Conservation (phyloP, 2,888 invertebrate genomes). For the Gerosis bhagava region DNA sequence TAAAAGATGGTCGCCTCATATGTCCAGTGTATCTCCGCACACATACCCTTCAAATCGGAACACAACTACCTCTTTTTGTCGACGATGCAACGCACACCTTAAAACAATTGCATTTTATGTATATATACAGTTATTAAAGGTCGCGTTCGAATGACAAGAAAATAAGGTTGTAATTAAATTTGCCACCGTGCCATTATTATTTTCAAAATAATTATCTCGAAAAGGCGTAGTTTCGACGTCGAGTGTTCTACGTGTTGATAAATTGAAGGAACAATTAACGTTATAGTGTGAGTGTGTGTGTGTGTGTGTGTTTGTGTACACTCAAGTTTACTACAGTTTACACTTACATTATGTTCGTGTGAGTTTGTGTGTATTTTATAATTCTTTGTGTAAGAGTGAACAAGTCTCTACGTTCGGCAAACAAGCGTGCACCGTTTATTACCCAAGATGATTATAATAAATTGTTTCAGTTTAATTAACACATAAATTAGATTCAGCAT, state of each 20-base stretch:
- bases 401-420: constrained; percentile 38
- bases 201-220: constrained; percentile 48
- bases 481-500: constrained; percentile 50
- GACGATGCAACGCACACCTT: constrained; percentile 1
- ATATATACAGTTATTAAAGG: constrained; percentile 38
- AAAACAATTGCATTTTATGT: constrained; percentile 39
- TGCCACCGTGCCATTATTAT: constrained; percentile 43
- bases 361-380: constrained; percentile 32
- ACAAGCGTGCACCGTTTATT: constrained; percentile 46
- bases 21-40: too few species aligned
- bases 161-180: constrained; percentile 57
- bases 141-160: constrained; percentile 52
- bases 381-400: constrained; percentile 17
- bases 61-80: neutral
- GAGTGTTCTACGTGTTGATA: constrained; percentile 43
- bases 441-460: constrained; percentile 7
- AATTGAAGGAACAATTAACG: constrained; percentile 61
- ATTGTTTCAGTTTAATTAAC: constrained; percentile 48
- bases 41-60: too few species aligned
- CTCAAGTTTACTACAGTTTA: constrained; percentile 32
- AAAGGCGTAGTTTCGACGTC: constrained; percentile 46
- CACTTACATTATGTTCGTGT: constrained; percentile 24
- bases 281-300: constrained; percentile 39
- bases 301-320: constrained; percentile 42
- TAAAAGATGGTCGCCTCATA: too few species aligned